Evolutionary conservation across 1,140 invertebrate genomes (phyloP).

Genomic region (Cecropterus lyciades): DNA sequence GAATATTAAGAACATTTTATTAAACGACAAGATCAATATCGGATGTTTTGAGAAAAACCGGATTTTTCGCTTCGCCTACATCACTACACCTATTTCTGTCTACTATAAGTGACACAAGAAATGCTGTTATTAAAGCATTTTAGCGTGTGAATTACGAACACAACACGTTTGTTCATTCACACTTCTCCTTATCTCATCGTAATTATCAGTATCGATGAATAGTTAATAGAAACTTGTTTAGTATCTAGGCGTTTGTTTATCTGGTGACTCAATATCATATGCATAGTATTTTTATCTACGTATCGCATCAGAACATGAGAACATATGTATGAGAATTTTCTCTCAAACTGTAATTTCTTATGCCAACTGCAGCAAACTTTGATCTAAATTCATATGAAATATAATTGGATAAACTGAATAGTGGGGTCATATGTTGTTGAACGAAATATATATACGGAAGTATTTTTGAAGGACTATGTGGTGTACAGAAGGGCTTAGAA

Average conservation of each 20-base stretch:
- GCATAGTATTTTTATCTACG: not conserved
- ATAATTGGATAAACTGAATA: too few relatives aligned
- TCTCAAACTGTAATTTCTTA: too few relatives aligned
- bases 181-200: conserved; percentile 26
- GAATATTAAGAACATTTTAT: too few relatives aligned
- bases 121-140: conserved; percentile 32
- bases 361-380: too few relatives aligned
- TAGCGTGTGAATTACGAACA: conserved; percentile 31
- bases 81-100: conserved; percentile 18
- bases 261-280: conserved; percentile 1
- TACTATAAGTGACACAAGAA: conserved; percentile 31
- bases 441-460: too few relatives aligned
- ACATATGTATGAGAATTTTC: too few relatives aligned
- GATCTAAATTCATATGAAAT: too few relatives aligned
- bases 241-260: conserved; percentile 13
- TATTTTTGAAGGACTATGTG: too few relatives aligned
- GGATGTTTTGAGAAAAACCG: not conserved
- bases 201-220: conserved; percentile 37
- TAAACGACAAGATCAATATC: not conserved
- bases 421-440: too few relatives aligned
- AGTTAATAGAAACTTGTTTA: conserved; percentile 35
- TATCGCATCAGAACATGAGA: too few relatives aligned
- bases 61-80: conserved; percentile 4
- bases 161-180: conserved; percentile 37
- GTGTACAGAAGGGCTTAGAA: too few relatives aligned